A percentile compares a stretch with the other conserved stretches of the same genome.
Conservation (phyloP, 2,113 vertebrate genomes). For the Salvator merianae region DNA sequence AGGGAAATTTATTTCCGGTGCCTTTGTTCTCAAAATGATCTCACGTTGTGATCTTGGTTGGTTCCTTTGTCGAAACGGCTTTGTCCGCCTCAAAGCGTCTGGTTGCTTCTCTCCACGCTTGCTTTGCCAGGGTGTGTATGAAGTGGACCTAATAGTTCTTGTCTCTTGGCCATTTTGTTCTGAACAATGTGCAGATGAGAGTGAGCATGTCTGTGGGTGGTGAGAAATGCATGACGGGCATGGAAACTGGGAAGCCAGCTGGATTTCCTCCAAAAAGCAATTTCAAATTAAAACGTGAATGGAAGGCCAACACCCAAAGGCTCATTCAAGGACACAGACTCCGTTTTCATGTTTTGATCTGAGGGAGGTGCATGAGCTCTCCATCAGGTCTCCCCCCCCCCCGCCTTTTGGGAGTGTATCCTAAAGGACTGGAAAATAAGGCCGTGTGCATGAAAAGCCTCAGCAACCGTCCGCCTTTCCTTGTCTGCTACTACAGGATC, state of each 20-base stretch:
- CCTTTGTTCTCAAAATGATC: slow-evolving; percentile 53
- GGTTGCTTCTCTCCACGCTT: slow-evolving; percentile 75
- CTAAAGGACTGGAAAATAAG: slow-evolving; percentile 70
- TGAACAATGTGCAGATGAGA: slow-evolving; percentile 67
- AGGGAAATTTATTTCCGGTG: neutral
- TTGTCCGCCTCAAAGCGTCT: slow-evolving; percentile 70
- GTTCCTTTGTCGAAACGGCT: neutral
- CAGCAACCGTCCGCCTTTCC: slow-evolving; percentile 66
- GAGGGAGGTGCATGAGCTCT: slow-evolving; percentile 62
- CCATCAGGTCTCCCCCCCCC: neutral
- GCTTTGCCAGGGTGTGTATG: slow-evolving; percentile 79
- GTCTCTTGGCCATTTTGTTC: slow-evolving; percentile 77
- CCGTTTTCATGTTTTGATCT: slow-evolving; percentile 36
- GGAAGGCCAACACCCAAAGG: slow-evolving; percentile 23
- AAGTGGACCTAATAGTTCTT: slow-evolving; percentile 73
- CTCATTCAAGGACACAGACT: slow-evolving; percentile 50
- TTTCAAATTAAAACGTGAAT: neutral
- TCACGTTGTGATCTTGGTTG: too few relatives aligned
- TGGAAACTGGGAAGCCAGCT: slow-evolving; percentile 69
- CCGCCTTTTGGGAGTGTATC: slow-evolving; percentile 74
- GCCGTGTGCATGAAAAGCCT: slow-evolving; percentile 71
- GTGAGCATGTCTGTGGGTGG: slow-evolving; percentile 78
- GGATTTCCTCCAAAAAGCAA: slow-evolving; percentile 79
- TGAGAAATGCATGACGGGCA: slow-evolving; percentile 80
- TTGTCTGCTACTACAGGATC: slow-evolving; percentile 46